phyloP scores from a whole-genome alignment of 2,113 vertebrate genomes.

The Elaphurus davidianus region DNA sequence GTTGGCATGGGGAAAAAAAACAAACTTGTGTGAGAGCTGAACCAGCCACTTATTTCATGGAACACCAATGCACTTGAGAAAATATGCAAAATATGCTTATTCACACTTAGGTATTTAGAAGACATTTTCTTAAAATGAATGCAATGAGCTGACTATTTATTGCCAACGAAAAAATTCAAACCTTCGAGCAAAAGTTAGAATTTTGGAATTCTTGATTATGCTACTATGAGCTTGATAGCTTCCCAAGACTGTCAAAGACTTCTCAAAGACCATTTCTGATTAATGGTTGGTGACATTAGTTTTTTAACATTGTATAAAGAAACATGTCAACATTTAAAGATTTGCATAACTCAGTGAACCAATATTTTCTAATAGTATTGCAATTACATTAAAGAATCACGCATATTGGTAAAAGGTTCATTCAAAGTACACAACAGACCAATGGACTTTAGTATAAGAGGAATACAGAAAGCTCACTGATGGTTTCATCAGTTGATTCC shows the following conservation, averaged over 20 bases:
- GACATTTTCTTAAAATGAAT: constrained; percentile 41
- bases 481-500: not conserved
- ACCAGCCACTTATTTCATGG: not conserved
- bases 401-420: not conserved
- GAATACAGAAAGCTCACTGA: not conserved
- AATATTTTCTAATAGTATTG: constrained; percentile 12
- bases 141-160: constrained; percentile 1
- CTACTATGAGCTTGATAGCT: not conserved
- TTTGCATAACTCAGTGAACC: not conserved
- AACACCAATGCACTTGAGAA: not conserved
- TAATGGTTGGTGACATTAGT: not conserved
- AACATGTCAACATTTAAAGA: constrained; percentile 18
- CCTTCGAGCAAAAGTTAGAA: not conserved
- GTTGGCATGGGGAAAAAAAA: not conserved
- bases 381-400: not conserved
- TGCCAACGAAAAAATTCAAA: not conserved
- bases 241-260: not conserved
- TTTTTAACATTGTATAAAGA: not conserved
- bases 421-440: not conserved
- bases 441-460: not conserved
- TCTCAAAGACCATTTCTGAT: not conserved
- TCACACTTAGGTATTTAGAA: not conserved
- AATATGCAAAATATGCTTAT: not conserved
- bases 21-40: not conserved
- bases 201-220: constrained; percentile 3